These are phyloP conservation scores for Hymenopus coronatus DNA, from an alignment of 2,888 invertebrate genomes.

Conservation along the genomic window DNA sequence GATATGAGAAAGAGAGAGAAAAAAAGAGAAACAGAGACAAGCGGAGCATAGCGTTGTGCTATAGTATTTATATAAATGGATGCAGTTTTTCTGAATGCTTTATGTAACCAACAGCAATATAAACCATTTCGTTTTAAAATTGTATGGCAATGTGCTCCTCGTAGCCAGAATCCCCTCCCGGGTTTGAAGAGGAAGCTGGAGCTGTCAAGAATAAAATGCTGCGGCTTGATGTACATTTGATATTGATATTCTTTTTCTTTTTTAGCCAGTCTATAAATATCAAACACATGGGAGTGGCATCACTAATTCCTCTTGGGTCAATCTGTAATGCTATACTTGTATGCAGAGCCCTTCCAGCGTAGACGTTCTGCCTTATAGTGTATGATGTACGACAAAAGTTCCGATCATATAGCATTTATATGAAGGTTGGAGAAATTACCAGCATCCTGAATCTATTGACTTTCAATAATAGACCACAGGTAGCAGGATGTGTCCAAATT, in stretches of 20 bases:
- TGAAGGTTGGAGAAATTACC: background rate
- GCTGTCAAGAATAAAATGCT: background rate
- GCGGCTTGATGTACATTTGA: background rate
- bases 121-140: background rate
- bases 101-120: background rate
- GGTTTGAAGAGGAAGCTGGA: background rate
- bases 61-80: too few relatives aligned
- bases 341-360: background rate
- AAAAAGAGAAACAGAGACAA: too few relatives aligned
- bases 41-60: too few relatives aligned
- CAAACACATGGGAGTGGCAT: background rate
- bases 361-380: background rate
- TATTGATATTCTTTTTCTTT: background rate
- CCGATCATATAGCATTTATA: too few relatives aligned
- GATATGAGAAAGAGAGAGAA: too few relatives aligned
- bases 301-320: background rate
- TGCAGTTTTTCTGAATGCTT: too few relatives aligned
- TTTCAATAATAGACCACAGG: background rate
- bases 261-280: background rate
- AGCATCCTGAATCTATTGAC: background rate
- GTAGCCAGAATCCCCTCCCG: background rate
- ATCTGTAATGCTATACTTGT: background rate
- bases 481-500: too few relatives aligned
- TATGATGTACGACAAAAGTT: background rate
- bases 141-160: background rate